These are phyloP conservation scores for Microctenopoma lineatum DNA, from an alignment of 2,797 vertebrate genomes.

Conservation along the genomic window DNA sequence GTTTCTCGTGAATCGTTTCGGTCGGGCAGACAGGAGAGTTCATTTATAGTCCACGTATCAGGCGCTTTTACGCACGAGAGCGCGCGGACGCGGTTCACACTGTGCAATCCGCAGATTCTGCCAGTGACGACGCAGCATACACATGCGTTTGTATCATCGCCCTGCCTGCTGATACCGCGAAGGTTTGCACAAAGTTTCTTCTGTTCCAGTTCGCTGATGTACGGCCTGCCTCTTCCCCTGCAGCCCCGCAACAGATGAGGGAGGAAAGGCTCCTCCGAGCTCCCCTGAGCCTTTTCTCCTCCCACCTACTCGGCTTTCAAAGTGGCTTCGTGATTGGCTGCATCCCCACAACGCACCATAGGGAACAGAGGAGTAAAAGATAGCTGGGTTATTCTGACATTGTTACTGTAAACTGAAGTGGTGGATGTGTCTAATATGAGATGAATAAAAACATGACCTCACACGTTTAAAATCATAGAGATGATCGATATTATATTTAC, in stretches of 20 bases:
- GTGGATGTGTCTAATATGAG: not conserved
- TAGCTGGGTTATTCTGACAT: not conserved
- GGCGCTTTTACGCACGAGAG: constrained; percentile 46
- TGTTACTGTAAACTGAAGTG: not conserved
- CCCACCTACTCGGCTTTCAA: constrained; percentile 60
- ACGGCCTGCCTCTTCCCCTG: constrained; percentile 35
- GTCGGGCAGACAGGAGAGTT: constrained; percentile 15
- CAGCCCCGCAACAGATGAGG: constrained; percentile 61
- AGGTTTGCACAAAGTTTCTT: constrained; percentile 54
- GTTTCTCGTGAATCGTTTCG: constrained; percentile 16
- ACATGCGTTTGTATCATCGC: constrained; percentile 25
- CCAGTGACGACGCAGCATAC: not conserved
- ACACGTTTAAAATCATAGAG: no score
- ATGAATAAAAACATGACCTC: no score
- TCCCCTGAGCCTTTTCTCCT: constrained; percentile 62
- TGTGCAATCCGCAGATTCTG: constrained; percentile 32
- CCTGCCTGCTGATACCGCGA: constrained; percentile 30
- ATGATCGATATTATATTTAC: no score
- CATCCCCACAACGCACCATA: constrained; percentile 30
- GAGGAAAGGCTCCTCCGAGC: constrained; percentile 37
- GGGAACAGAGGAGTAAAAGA: not conserved
- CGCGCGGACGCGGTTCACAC: constrained; percentile 12
- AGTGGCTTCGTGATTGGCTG: constrained; percentile 71
- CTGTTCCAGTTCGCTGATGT: constrained; percentile 53
- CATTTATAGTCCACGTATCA: constrained; percentile 30